Percentiles rank a stretch among this genome's conserved stretches.
phyloP scores from a whole-genome alignment of 1,140 invertebrate species.

The Phthorimaea operculella region DNA sequence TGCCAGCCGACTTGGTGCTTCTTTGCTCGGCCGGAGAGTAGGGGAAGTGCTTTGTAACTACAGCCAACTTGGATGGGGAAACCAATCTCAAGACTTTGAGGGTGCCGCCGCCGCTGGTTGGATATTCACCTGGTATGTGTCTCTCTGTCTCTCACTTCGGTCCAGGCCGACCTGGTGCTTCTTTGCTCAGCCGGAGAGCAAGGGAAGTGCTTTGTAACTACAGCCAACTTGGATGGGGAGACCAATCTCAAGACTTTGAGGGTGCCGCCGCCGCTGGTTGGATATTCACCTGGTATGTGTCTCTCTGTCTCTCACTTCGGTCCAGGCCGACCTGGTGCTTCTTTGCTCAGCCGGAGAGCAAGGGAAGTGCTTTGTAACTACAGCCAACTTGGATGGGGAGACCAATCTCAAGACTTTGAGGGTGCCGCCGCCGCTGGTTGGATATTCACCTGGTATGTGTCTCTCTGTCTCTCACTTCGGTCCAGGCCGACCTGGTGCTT shows the following conservation, averaged over 20 bases:
- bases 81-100: conserved; percentile 95
- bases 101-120: conserved; percentile 59
- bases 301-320: too few species aligned
- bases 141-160: too few species aligned
- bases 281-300: conserved; percentile 57
- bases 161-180: conserved; percentile 85
- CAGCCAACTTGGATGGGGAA: conserved; percentile 98
- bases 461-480: too few species aligned
- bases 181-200: conserved; percentile 88
- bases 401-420: conserved; percentile 93
- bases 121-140: too few species aligned
- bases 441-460: conserved; percentile 57
- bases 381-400: conserved; percentile 98
- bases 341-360: conserved; percentile 87
- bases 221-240: conserved; percentile 98
- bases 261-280: conserved; percentile 58
- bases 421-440: conserved; percentile 58
- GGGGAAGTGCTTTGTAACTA: conserved; percentile 98
- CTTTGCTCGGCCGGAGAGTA: conserved; percentile 87
- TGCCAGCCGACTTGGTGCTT: conserved; percentile 85
- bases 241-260: conserved; percentile 95
- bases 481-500: too few species aligned
- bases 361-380: conserved; percentile 98
- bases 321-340: conserved; percentile 85
- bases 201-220: conserved; percentile 98